Conservation (phyloP, 2,113 vertebrate species). For the Ochotona curzoniae region DNA sequence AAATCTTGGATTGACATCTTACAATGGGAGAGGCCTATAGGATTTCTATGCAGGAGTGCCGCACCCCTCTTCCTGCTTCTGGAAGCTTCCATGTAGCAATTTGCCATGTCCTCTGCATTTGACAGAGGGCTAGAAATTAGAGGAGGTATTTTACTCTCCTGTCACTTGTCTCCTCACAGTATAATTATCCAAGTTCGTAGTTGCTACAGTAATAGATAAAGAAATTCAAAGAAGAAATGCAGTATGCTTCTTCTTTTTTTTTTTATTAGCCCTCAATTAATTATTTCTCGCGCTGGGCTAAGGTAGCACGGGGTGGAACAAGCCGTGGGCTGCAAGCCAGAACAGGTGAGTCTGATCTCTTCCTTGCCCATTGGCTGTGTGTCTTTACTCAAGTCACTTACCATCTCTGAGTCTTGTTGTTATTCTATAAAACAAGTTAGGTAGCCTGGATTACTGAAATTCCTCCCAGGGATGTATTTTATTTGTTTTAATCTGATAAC, state of each 20-base stretch:
- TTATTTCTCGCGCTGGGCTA: conserved; percentile 76
- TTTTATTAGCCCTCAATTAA: conserved; percentile 73
- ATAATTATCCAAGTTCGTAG: conserved; percentile 78
- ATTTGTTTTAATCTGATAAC: not conserved
- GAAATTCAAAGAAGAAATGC: conserved; percentile 73
- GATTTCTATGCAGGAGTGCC: not conserved
- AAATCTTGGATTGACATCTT: conserved; percentile 54
- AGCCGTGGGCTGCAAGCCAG: conserved; percentile 22
- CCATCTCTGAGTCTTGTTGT: not conserved
- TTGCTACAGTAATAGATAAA: conserved; percentile 69
- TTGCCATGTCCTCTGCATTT: conserved; percentile 63
- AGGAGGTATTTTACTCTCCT: conserved; percentile 64
- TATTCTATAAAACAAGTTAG: not conserved
- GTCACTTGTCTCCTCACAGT: conserved; percentile 70
- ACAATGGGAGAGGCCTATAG: conserved; percentile 58
- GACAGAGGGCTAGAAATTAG: conserved; percentile 54
- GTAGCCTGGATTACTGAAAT: conserved; percentile 12
- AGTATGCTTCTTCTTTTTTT: conserved; percentile 71
- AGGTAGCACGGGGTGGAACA: conserved; percentile 31
- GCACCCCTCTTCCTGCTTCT: conserved; percentile 20
- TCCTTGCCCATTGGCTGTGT: not conserved
- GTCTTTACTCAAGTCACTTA: not conserved
- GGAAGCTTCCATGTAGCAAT: conserved; percentile 69
- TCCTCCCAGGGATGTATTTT: not conserved
- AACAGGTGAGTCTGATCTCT: conserved; percentile 8